Base-by-base conservation (phyloP, 2,113 vertebrate species). In the Pelecanoides urinatrix region DNA sequence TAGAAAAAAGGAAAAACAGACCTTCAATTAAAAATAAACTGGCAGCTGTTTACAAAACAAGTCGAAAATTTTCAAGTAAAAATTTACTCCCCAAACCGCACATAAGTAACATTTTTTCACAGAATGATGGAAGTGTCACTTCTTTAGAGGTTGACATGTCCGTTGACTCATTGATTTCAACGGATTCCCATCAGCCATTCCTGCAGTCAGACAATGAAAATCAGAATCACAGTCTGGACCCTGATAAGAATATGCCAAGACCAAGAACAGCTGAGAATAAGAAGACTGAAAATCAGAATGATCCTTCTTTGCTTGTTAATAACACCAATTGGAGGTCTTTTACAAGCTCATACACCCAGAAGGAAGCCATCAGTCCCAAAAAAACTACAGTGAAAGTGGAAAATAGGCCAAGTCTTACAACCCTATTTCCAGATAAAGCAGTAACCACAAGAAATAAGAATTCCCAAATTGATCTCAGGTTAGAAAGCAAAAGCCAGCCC, bases 61-160 rank as follows among this genome's bases (percentile, higher is more conserved):
- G 94, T 80, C 75, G 97, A 78, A 98, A 97, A 90, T 97, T 96
- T 92, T 97, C 98, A 45, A 97, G 93, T 94, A 98, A 97, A 97
- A 97, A 94, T 85, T 65, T 97, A 63, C 97, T 94, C 50, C 88
- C 97, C 23, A 98, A 97, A 79, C 98, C 96, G 3, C 98, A 98
- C 13, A 86, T 98, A 83, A 97, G 94, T 95, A 98, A 97, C 72
- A 95, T 98, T 76, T 98, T 98, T 91, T 97, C 96, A 44, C 93
- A 97, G 93, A 97, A 95, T 3, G 44, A 90, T 36, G 95, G 56
- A 61, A 71, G 50, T 68, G 71, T 86, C 30, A 14, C 88, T 92
- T 65, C 84, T 76, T 83, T 34, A 72, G 80, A 96, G n/a, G 74
- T 29, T 4, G 38, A 45, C 23, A 40, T 26, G 17, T 53, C 67